These are phyloP conservation scores for Melikaiella ostensackeni DNA, from an alignment of 2,888 invertebrate genomes.

Conservation along the genomic window DNA sequence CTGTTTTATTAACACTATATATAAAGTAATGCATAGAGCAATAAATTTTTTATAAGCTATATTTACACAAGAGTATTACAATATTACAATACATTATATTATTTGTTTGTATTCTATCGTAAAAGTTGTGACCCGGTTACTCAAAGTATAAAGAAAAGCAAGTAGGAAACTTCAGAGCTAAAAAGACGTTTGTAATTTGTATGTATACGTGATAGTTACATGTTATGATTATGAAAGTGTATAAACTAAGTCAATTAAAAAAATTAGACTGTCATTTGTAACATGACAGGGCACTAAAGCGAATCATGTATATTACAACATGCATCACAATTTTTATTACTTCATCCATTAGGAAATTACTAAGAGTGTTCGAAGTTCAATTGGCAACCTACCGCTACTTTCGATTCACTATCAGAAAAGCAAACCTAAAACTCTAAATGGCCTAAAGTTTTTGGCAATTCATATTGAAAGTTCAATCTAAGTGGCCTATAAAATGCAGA, in stretches of 20 bases:
- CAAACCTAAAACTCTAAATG: neutral
- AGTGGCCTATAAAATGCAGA: constrained; percentile 34
- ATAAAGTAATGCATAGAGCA: constrained; percentile 23
- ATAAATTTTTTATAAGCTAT: constrained; percentile 33
- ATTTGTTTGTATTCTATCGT: constrained; percentile 28
- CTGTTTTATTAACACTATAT: neutral
- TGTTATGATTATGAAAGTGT: constrained; percentile 54
- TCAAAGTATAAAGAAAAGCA: constrained; percentile 14
- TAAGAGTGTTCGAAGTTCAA: constrained; percentile 25
- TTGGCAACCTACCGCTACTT: neutral
- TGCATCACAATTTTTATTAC: constrained; percentile 12
- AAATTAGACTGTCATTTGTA: constrained; percentile 33
- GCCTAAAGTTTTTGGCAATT: constrained; percentile 9
- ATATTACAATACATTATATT: constrained; percentile 21
- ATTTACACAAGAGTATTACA: constrained; percentile 34
- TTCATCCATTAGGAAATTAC: constrained; percentile 6
- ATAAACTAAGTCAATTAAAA: constrained; percentile 66
- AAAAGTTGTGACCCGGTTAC: constrained; percentile 28
- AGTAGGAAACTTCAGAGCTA: constrained; percentile 10
- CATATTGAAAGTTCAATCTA: constrained; percentile 12
- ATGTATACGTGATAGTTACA: constrained; percentile 33
- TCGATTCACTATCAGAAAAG: neutral
- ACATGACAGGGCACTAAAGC: constrained; percentile 26
- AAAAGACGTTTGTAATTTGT: constrained; percentile 16
- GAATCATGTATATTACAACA: constrained; percentile 35